Conservation (phyloP, 2,888 invertebrate genomes). For the Crocallis elinguaria region DNA sequence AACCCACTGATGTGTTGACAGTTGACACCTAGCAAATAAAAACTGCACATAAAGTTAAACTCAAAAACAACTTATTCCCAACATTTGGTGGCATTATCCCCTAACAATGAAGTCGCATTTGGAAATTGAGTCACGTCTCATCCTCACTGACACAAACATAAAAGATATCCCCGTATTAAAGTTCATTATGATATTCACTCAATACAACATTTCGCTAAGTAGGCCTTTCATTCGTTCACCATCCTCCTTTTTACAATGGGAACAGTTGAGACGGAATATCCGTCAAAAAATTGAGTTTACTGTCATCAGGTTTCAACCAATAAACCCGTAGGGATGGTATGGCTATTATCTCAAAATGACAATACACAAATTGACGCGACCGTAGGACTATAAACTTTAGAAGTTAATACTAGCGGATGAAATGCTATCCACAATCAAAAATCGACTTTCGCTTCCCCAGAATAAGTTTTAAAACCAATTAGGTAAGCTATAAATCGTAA, state of each 20-base stretch:
- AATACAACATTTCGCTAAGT: constrained; percentile 67
- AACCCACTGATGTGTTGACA: too few species aligned
- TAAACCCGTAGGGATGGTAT: constrained; percentile 78
- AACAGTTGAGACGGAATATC: constrained; percentile 48
- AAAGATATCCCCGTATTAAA: constrained; percentile 53
- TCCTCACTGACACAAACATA: constrained; percentile 56
- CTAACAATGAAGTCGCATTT: constrained; percentile 61
- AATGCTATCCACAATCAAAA: constrained; percentile 21
- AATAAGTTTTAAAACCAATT: constrained; percentile 21
- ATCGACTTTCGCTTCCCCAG: background rate
- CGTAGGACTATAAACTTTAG: constrained; percentile 79
- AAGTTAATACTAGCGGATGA: constrained; percentile 68
- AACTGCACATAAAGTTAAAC: too few species aligned
- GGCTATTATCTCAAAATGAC: constrained; percentile 83
- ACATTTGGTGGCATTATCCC: constrained; percentile 36
- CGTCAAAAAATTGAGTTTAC: constrained; percentile 69
- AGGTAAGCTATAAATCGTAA: background rate
- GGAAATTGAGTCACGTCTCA: constrained; percentile 61
- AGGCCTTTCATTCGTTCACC: constrained; percentile 63
- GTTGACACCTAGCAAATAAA: too few species aligned
- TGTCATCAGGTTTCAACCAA: constrained; percentile 81
- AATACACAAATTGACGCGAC: constrained; percentile 83
- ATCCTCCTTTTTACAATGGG: constrained; percentile 42
- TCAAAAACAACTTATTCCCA: constrained; percentile 15
- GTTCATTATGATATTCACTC: background rate